Evolutionary conservation across 2,797 vertebrate genomes (phyloP), one percentile per base, ranked within the genome.

Genomic region (Onychomys leucogaster): DNA sequence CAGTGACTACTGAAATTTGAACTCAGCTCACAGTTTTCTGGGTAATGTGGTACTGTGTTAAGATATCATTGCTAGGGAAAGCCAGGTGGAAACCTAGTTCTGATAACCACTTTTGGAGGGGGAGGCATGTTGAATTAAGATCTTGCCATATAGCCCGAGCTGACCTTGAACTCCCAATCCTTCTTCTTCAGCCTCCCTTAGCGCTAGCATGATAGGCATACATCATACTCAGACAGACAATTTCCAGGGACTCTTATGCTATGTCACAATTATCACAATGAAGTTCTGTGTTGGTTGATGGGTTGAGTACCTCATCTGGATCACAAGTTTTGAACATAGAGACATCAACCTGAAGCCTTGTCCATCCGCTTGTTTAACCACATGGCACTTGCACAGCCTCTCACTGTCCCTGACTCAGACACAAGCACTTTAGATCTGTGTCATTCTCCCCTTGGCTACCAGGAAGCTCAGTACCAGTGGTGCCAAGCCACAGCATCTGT

Each of bases 281-380:
- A 73, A 78, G 52, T 63, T 34, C 49, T 63, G 41, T 43, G 55
- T 75, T 57, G 67, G 46, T 5, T 87, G 37, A 73, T 61, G 43
- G 0, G 0, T 27, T 94, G 49, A 91, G 96, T 1, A 19, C 27
- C 25, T 89, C 82, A 23, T 78, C 59, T 0, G 57, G 85, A 63
- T 43, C 52, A 61, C 71, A 37, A 81, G 95, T 46, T 73, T 77
- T 96, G 19, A 43, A 37, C 8, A 1, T 73, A 34, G 49, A 91
- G 37, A 83, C 14, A 73, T 89, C 88, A 91, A 43, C 34, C 32
- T 92, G 80, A 97, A 87, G 19, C 29, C 25, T 17, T 55, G 55
- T 89, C 78, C 0, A 0, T 52, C 75, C 34, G 69, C 41, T 63
- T 46, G 71, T 80, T 84, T 77, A 84, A 37, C 12, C 27, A 25